Base-by-base conservation (phyloP, 2,113 vertebrate genomes). In the Cnemophilus loriae region DNA sequence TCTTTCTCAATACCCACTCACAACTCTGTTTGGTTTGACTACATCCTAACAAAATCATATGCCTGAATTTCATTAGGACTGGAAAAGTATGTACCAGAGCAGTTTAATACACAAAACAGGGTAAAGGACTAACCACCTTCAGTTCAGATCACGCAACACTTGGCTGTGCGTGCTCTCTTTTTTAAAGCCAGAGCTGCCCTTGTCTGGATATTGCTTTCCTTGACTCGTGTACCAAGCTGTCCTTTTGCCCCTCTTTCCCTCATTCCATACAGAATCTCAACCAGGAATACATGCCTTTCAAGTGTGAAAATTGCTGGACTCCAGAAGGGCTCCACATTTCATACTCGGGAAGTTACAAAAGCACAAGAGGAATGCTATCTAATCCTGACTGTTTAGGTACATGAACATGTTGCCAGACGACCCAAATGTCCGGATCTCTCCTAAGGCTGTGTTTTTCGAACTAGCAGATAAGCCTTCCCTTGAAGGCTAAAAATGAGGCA, bases 221-320 rank as follows among this genome's bases (percentile, higher is more conserved):
- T 65, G 44, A 90, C 17, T n/a, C 78, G 47, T 47, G n/a, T 22
- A 74, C 32, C 46, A 70, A 69, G n/a, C 13, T n/a, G 41, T 41
- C n/a, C 52, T 77, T 86, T 52, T 30, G 32, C 27, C 19, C 11
- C 56, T 68, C 33, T 69, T 49, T 49, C 27, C 33, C 65, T 86
- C 20, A 56, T 75, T 67, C 37, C 64, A 52, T 37, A 30, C 84
- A 56, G 32, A 85, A 74, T 44, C 59, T 70, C 52, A 83, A 6
- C 8, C 28, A 78, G 53, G 56, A 23, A 92, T 67, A 46, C 32
- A 84, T 24, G 60, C 44, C n/a, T 93, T 78, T 90, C 44, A 84
- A 92, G 76, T 39, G 64, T 90, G 88, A 94, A 87, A 96, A 94
- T 16, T 49, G 76, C 76, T 93, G 71, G 82, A 77, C 50, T 85